Conservation (phyloP, 2,113 vertebrate genomes). For the Lathamus discolor region DNA sequence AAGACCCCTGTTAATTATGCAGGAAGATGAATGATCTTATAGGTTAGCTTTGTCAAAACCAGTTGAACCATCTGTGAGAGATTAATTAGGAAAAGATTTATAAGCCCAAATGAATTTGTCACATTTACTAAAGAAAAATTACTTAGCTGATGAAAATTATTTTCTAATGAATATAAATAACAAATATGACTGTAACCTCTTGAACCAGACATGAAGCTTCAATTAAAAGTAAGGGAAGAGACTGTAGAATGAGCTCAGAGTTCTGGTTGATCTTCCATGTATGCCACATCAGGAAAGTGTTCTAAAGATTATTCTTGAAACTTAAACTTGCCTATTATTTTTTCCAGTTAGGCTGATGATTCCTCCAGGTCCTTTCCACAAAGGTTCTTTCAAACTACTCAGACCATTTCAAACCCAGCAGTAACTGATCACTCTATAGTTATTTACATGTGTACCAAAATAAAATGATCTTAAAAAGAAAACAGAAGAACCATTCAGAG, state of each 20-base stretch:
- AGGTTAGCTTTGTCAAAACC: conserved; percentile 46
- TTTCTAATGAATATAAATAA: conserved; percentile 13
- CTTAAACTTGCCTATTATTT: not conserved
- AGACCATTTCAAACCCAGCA: not conserved
- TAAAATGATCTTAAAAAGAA: not conserved
- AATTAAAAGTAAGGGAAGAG: not conserved
- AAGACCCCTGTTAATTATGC: not conserved
- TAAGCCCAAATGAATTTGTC: conserved; percentile 2
- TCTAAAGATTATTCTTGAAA: not conserved
- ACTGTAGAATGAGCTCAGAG: not conserved
- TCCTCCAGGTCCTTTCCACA: not conserved
- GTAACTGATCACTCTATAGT: not conserved
- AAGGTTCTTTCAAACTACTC: not conserved
- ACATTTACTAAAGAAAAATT: conserved; percentile 4
- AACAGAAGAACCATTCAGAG: not conserved
- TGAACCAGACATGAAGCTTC: not conserved
- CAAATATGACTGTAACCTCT: not conserved
- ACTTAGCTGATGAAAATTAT: not conserved
- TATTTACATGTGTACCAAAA: not conserved
- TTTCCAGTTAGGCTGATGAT: not conserved
- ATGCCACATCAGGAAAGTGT: rapidly evolving
- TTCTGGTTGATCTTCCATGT: rapidly evolving
- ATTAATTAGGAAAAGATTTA: conserved; percentile 40
- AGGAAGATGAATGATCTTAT: conserved; percentile 50
- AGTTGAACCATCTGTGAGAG: conserved; percentile 45